These are phyloP conservation scores for Pimpla rufipes DNA, from an alignment of 2,888 invertebrate genomes.

Conservation along the genomic window DNA sequence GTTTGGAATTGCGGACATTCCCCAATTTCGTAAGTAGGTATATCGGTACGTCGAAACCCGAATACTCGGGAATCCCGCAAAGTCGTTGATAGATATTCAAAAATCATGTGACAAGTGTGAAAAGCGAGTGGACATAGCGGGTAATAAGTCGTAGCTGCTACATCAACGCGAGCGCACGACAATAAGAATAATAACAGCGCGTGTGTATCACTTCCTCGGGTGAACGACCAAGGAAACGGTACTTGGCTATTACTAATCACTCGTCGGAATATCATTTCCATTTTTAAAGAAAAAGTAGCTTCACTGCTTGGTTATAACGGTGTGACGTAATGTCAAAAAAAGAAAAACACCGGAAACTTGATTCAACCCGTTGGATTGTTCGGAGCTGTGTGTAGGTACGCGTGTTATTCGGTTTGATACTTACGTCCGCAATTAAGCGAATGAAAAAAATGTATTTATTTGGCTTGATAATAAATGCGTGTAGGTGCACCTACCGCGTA, in stretches of 20 bases:
- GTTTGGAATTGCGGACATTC: neutral
- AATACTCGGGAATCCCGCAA: neutral
- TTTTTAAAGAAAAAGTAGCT: constrained; percentile 58
- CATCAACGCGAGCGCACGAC: too few relatives aligned
- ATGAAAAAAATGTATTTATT: constrained; percentile 43
- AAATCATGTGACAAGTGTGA: constrained; percentile 28
- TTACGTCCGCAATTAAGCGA: too few relatives aligned
- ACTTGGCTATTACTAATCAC: constrained; percentile 61
- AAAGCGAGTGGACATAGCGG: neutral
- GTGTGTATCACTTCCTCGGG: constrained; percentile 51
- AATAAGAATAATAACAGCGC: constrained; percentile 4
- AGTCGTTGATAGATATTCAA: neutral
- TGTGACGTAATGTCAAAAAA: constrained; percentile 47
- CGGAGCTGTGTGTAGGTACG: constrained; percentile 21
- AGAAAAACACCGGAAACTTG: constrained; percentile 62
- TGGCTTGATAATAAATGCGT: too few relatives aligned
- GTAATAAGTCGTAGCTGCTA: too few relatives aligned
- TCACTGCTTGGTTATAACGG: constrained; percentile 35
- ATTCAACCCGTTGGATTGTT: constrained; percentile 30
- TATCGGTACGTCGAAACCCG: neutral
- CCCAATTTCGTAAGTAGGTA: too few relatives aligned
- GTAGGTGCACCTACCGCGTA: too few relatives aligned
- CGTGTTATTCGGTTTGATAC: constrained; percentile 45
- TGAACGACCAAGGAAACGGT: constrained; percentile 66
- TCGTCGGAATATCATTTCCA: constrained; percentile 61